Conservation (phyloP, 2,888 invertebrate species). For the Listrodromus nycthemerus region DNA sequence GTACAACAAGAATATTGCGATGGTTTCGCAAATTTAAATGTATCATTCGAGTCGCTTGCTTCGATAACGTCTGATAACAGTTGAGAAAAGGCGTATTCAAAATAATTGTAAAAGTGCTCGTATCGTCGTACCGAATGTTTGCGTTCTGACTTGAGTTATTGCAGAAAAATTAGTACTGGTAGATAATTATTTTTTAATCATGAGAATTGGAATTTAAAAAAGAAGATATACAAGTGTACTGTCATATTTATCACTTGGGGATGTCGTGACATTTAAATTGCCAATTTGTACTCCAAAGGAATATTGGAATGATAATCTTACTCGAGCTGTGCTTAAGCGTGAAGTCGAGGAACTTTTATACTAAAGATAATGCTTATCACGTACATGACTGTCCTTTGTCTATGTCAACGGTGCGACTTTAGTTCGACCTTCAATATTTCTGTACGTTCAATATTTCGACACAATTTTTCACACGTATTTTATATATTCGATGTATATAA, state of each 20-base stretch:
- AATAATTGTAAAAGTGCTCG: neutral
- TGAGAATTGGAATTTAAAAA: constrained; percentile 14
- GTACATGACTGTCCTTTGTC: neutral
- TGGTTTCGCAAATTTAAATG: neutral
- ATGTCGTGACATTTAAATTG: neutral
- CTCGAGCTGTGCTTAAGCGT: neutral
- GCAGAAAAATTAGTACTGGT: neutral
- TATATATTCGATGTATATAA: neutral
- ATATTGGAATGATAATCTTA: neutral
- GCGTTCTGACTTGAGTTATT: constrained; percentile 25
- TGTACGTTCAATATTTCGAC: no score
- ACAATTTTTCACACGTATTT: neutral
- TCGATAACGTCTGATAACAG: neutral
- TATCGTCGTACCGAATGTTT: constrained; percentile 17
- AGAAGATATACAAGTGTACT: neutral
- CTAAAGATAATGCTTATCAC: neutral
- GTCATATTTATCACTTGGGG: neutral
- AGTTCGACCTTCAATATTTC: neutral
- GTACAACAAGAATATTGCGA: neutral
- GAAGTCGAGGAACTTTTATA: neutral
- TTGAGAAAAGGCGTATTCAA: no score
- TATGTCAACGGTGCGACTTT: neutral
- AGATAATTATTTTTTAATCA: neutral
- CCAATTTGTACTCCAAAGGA: neutral
- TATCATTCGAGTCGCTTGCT: neutral